Percentiles rank a stretch among this genome's conserved stretches.
Evolutionary conservation across 2,888 invertebrate species (phyloP).

Genomic region (Euplexia lucipara): DNA sequence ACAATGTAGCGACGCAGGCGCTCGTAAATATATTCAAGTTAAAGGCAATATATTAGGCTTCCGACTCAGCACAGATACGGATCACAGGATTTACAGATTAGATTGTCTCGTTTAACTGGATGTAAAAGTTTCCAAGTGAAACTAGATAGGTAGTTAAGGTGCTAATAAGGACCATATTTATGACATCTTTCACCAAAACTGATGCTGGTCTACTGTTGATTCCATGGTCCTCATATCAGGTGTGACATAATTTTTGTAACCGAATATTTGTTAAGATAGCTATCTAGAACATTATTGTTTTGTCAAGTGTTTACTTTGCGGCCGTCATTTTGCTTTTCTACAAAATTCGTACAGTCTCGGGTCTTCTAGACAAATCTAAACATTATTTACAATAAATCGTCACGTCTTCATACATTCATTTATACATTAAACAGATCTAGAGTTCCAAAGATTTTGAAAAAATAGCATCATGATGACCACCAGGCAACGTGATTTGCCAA

Average conservation of each 20-base stretch:
- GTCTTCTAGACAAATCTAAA: too few species aligned
- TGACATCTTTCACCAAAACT: not conserved
- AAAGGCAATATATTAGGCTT: slow-evolving; percentile 54
- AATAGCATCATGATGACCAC: too few species aligned
- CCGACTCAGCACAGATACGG: slow-evolving; percentile 45
- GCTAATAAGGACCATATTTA: slow-evolving; percentile 5
- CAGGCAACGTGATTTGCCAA: too few species aligned
- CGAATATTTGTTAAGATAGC: not conserved
- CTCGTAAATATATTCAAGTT: slow-evolving; percentile 52
- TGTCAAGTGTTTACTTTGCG: too few species aligned
- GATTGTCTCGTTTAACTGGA: slow-evolving; percentile 27
- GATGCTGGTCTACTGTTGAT: not conserved
- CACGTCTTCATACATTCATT: too few species aligned
- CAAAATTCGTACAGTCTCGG: too few species aligned
- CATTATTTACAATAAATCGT: too few species aligned
- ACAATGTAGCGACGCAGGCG: slow-evolving; percentile 27
- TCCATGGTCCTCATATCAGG: not conserved
- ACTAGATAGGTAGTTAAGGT: slow-evolving; percentile 10
- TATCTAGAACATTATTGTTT: too few species aligned
- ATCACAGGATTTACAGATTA: slow-evolving; percentile 56
- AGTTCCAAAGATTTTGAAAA: too few species aligned
- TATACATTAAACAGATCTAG: too few species aligned
- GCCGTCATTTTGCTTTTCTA: too few species aligned
- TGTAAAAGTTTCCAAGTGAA: slow-evolving; percentile 32
- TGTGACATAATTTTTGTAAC: not conserved